phyloP scores from a whole-genome alignment of 1,140 invertebrate species.

The Protaetia brevitarsis region DNA sequence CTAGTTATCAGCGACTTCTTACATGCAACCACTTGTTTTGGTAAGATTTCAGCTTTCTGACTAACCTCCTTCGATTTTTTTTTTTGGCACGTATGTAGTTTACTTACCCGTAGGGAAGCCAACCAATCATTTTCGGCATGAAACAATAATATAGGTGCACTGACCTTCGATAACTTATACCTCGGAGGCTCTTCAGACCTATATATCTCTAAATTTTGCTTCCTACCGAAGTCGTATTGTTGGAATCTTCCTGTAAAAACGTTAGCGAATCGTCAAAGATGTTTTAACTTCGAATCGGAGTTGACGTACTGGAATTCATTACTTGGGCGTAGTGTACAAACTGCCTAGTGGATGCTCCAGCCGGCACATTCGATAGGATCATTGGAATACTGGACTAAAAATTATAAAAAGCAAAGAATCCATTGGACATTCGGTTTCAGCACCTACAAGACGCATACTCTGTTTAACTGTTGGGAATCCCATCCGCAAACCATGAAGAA shows the following conservation, averaged over 20 bases:
- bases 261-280: too few species aligned
- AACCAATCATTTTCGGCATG: too few species aligned
- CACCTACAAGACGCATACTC: not conserved
- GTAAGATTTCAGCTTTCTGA: too few species aligned
- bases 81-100: too few species aligned
- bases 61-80: too few species aligned
- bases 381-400: constrained; percentile 11
- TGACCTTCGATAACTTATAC: constrained; percentile 59
- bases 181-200: constrained; percentile 57
- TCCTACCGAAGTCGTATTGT: not conserved
- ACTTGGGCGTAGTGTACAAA: constrained; percentile 3
- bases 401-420: not conserved
- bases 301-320: not conserved
- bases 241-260: constrained; percentile 16
- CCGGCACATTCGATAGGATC: not conserved
- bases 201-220: constrained; percentile 41
- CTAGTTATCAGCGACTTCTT: too few species aligned
- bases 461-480: constrained; percentile 15
- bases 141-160: constrained; percentile 54
- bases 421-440: not conserved
- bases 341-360: constrained; percentile 11
- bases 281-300: too few species aligned
- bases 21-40: too few species aligned
- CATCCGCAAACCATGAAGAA: constrained; percentile 15
- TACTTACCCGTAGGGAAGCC: too few species aligned